These are phyloP conservation scores for Chesias legatella DNA, from an alignment of 2,888 invertebrate species.

Conservation along the genomic window DNA sequence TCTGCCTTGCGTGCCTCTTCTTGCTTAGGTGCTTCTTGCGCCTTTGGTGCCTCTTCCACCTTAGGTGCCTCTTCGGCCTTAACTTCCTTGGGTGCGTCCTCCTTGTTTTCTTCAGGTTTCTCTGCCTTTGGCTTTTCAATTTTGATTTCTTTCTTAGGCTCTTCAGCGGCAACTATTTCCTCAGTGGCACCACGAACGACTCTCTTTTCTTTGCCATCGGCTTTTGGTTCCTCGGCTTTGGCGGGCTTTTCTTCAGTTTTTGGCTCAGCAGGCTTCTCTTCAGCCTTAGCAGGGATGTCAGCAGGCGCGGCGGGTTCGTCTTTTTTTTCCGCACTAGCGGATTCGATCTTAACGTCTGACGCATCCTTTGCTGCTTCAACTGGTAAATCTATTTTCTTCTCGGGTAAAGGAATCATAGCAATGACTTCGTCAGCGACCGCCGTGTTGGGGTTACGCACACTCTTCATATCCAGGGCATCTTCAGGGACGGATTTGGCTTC, in stretches of 20 bases:
- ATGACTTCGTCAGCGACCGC: conserved; percentile 9
- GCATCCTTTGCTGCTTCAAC: not conserved
- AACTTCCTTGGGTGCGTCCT: conserved; percentile 7
- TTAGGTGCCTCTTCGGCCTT: conserved; percentile 26
- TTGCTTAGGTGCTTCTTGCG: conserved; percentile 9
- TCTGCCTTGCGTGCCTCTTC: conserved; percentile 1
- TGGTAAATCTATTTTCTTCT: conserved; percentile 11
- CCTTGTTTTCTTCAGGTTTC: conserved; percentile 5
- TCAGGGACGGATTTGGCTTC: conserved; percentile 20
- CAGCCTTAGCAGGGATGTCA: conserved; percentile 11
- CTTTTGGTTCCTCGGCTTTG: conserved; percentile 8
- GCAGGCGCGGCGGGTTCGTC: conserved; percentile 17
- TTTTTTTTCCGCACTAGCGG: conserved; percentile 31
- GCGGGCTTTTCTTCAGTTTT: conserved; percentile 25
- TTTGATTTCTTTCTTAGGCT: not conserved
- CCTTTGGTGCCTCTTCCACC: conserved; percentile 9
- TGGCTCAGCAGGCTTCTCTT: conserved; percentile 21
- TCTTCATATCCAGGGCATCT: conserved; percentile 10
- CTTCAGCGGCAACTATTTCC: conserved; percentile 26
- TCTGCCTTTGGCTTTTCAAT: conserved; percentile 30
- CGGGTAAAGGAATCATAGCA: conserved; percentile 7
- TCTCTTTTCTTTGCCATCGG: conserved; percentile 33
- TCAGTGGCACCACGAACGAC: conserved; percentile 64
- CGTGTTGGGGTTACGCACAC: conserved; percentile 5
- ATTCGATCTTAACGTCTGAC: conserved; percentile 12